Percentiles rank a stretch among this genome's conserved stretches.
phyloP scores from a whole-genome alignment of 2,888 invertebrate species.

The Bimastos eiseni region DNA sequence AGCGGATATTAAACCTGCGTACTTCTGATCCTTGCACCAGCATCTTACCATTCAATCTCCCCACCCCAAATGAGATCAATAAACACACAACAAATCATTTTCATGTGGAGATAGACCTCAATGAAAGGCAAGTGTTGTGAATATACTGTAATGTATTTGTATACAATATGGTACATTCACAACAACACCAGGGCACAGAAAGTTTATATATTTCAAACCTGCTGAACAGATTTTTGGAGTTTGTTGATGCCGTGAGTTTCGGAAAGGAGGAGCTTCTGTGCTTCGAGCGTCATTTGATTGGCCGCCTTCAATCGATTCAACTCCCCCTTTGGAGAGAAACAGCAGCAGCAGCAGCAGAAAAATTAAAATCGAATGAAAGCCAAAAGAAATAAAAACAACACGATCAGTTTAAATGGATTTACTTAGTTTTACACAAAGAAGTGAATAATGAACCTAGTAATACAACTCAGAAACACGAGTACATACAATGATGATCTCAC shows the following conservation, averaged over 20 bases:
- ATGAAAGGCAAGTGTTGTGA: too few species aligned
- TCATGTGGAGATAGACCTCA: too few species aligned
- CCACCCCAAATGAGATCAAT: too few species aligned
- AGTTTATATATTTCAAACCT: conserved; percentile 35
- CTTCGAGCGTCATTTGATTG: conserved; percentile 53
- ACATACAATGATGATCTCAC: neutral
- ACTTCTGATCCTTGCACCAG: too few species aligned
- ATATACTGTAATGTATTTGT: too few species aligned
- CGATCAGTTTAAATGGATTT: neutral
- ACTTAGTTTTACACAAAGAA: neutral
- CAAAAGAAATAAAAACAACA: neutral
- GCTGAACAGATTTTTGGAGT: conserved; percentile 45
- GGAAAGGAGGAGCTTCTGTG: conserved; percentile 50
- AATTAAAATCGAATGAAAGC: neutral
- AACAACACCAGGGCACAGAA: neutral
- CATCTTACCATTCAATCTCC: too few species aligned
- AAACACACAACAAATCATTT: too few species aligned
- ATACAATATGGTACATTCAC: too few species aligned
- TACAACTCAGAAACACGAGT: neutral
- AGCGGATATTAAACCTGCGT: too few species aligned
- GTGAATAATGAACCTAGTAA: neutral
- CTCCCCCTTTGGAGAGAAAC: conserved; percentile 65
- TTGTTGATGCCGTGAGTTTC: conserved; percentile 56
- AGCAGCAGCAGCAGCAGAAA: neutral
- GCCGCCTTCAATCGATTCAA: conserved; percentile 66